phyloP scores from a whole-genome alignment of 1,140 invertebrate genomes.

The Brachionus koreanus region DNA sequence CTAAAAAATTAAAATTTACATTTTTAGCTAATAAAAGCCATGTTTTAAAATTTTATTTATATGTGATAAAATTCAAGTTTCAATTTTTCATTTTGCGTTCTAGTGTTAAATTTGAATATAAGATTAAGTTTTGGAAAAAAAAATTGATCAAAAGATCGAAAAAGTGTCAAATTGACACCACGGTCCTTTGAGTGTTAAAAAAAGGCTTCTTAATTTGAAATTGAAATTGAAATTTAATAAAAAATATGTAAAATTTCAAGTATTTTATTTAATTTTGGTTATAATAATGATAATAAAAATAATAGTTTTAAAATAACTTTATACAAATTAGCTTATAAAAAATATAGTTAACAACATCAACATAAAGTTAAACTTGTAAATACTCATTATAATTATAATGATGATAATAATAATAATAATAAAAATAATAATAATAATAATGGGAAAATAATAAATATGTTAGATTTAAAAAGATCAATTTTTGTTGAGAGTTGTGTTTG shows the following conservation, averaged over 20 bases:
- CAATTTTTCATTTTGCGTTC: no score
- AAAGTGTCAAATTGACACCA: no score
- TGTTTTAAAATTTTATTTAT: no score
- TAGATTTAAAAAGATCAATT: neutral
- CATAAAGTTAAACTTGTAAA: neutral
- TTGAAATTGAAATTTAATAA: no score
- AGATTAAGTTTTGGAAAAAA: no score
- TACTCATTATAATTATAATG: neutral
- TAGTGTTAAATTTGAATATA: no score
- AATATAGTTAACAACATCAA: slow-evolving; percentile 5
- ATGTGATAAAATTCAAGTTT: no score
- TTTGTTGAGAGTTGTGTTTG: neutral
- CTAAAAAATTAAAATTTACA: no score
- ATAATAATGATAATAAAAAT: neutral
- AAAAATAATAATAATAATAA: neutral
- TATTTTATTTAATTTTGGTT: neutral
- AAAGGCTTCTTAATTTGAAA: no score
- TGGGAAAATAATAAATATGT: neutral
- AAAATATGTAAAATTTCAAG: neutral
- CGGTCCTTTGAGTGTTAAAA: no score
- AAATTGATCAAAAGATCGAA: no score
- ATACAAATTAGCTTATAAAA: neutral
- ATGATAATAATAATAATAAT: neutral
- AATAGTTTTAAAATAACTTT: slow-evolving; percentile 16
- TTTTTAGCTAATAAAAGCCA: no score